Evolutionary conservation across 2,888 invertebrate species (phyloP), one percentile per base, ranked within the genome.

Genomic region (Deilephila porcellus): DNA sequence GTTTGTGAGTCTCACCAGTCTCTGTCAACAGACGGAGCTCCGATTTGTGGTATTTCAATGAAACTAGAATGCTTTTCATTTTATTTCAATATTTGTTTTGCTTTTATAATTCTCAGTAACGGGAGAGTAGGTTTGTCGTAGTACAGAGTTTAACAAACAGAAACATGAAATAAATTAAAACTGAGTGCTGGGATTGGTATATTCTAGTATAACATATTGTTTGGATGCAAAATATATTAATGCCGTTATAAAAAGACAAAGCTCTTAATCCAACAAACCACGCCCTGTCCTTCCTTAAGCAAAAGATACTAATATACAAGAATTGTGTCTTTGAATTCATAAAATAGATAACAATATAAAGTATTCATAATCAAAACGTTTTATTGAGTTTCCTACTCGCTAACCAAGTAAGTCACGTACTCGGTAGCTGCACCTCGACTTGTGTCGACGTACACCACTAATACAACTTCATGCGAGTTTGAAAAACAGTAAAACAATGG

Each of bases 401-500:
- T 67, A 67, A 52, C 67, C 64, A 67, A 67, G 67, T 67, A 67
- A 67, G 60, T 60, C 71, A 71, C 71, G 60, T 71, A 71, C 45
- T 25, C 25, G 53, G 59, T 37, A 25, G 7, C 20, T 25, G 25
- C 37, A 20, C 25, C 7, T 25, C 34, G 25, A 25, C 59, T 34
- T 52, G 45, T 52, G 67, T 67, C 71, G 60, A 70, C 73, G 37
- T 20, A 73, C 71, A 63, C 63, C 71, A 62, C 70, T 73, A 73
- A 71, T 63, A 73, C 71, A 73, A 73, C 63, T 73, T 73, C 71
- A 63, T 53, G 84, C 85, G 85, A 86, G 86, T 90, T 90, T 88
- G 90, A 91, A 93, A 93, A 93, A 93, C 91, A 86, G 87, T 83
- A 89, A 91, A 93, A 93, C 93, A 93, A 93, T 90, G 84, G 82